phyloP scores from a whole-genome alignment of 2,797 vertebrate genomes.

The Sebastes alutus region DNA sequence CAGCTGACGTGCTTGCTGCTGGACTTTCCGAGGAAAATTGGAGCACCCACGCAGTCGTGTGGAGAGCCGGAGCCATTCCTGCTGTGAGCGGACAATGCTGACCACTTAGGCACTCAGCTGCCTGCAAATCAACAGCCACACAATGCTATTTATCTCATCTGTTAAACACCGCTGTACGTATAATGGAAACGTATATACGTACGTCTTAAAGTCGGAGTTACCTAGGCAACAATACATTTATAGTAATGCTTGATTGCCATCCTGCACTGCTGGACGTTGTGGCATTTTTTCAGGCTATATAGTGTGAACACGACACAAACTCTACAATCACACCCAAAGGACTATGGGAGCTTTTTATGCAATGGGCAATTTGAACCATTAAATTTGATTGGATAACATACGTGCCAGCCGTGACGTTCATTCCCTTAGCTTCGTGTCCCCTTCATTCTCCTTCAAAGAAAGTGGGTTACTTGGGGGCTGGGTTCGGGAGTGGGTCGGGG shows the following conservation, averaged over 20 bases:
- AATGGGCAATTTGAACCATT: not conserved
- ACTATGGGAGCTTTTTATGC: not conserved
- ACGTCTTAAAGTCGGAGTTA: not conserved
- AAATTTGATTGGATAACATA: conserved; percentile 2
- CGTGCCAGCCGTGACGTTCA: not conserved
- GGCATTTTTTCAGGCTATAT: not conserved
- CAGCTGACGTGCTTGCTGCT: not conserved
- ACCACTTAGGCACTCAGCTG: not conserved
- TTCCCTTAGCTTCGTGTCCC: conserved; percentile 3
- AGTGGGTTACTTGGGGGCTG: conserved; percentile 21
- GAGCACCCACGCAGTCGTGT: not conserved
- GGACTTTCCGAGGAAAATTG: not conserved
- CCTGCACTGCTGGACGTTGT: not conserved
- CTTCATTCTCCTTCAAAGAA: conserved; percentile 34
- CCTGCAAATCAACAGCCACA: not conserved
- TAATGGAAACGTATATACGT: not conserved
- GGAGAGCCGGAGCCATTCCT: not conserved
- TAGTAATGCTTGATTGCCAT: not conserved
- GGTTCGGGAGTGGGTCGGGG: not conserved
- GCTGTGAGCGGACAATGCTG: not conserved
- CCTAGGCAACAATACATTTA: not conserved
- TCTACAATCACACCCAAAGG: not conserved
- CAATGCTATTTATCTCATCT: not conserved
- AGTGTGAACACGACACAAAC: not conserved
- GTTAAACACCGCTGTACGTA: not conserved